These are phyloP conservation scores for Salticus scenicus DNA, from an alignment of 2,888 invertebrate genomes.

Conservation along the genomic window DNA sequence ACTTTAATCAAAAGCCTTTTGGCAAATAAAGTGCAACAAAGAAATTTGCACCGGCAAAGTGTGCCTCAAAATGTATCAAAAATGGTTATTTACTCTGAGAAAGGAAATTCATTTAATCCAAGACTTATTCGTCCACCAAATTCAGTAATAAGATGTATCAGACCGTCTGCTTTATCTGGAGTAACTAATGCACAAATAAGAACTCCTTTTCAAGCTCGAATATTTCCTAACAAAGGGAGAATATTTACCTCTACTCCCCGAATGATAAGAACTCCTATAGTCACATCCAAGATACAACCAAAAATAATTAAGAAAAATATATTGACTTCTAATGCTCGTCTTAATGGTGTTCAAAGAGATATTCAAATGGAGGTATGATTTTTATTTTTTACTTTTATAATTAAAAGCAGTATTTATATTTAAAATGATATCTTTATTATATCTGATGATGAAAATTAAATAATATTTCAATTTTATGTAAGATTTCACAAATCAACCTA, in stretches of 20 bases:
- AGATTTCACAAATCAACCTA: no score
- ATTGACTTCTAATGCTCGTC: slow-evolving; percentile 58
- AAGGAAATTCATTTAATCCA: slow-evolving; percentile 41
- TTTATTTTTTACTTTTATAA: not conserved
- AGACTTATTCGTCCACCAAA: slow-evolving; percentile 29
- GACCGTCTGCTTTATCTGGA: slow-evolving; percentile 40
- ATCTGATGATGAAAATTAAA: no score
- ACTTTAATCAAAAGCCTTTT: slow-evolving; percentile 94
- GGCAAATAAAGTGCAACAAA: slow-evolving; percentile 88
- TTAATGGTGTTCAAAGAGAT: slow-evolving; percentile 71
- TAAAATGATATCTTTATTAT: no score
- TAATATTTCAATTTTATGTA: no score
- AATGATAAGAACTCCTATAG: slow-evolving; percentile 37
- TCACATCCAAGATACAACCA: slow-evolving; percentile 38
- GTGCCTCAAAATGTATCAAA: slow-evolving; percentile 55
- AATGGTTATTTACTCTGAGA: slow-evolving; percentile 62
- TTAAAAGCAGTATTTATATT: no score
- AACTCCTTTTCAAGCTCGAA: slow-evolving; percentile 46
- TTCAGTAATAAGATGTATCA: slow-evolving; percentile 36
- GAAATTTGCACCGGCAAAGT: slow-evolving; percentile 69
- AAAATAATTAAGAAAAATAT: slow-evolving; percentile 40
- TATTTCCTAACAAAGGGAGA: slow-evolving; percentile 54
- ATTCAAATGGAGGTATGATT: slow-evolving; percentile 66
- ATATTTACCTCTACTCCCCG: slow-evolving; percentile 34
- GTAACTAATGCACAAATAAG: slow-evolving; percentile 15